Evolutionary conservation across 2,888 invertebrate species (phyloP).

Genomic region (Tryphoninae sp.): DNA sequence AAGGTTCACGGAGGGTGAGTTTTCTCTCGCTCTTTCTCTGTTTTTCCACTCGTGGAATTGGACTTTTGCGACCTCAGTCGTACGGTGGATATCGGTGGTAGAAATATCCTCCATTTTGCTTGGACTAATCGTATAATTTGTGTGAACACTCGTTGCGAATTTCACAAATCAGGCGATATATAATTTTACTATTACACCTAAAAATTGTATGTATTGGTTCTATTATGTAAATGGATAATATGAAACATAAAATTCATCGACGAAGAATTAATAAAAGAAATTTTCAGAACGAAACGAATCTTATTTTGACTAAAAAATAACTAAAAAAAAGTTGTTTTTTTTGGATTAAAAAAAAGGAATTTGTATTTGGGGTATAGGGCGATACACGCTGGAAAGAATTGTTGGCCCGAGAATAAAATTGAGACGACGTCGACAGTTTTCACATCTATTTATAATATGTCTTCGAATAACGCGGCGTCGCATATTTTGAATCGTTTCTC

Average conservation of each 20-base stretch:
- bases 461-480: constrained; percentile 30
- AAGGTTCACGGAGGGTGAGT: constrained; percentile 6
- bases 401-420: constrained; percentile 37
- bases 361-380: not conserved
- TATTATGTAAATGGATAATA: too few species aligned
- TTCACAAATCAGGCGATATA: too few species aligned
- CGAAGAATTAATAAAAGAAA: too few species aligned
- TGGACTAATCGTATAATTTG: constrained; percentile 18
- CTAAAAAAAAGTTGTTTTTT: too few species aligned
- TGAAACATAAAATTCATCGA: too few species aligned
- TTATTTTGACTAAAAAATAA: too few species aligned
- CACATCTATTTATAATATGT: constrained; percentile 33
- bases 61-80: constrained; percentile 25
- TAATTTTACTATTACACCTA: too few species aligned
- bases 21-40: not conserved
- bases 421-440: constrained; percentile 33
- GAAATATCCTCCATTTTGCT: constrained; percentile 43
- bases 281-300: too few species aligned
- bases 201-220: too few species aligned
- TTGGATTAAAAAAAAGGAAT: too few species aligned
- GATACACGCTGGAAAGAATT: constrained; percentile 14
- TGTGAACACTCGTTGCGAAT: constrained; percentile 32
- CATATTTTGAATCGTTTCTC: constrained; percentile 65
- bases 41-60: constrained; percentile 22
- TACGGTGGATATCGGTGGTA: not conserved